A percentile compares a stretch with the other conserved stretches of the same genome.
Conservation (phyloP, 1,140 invertebrate species). For the Planococcus citri region DNA sequence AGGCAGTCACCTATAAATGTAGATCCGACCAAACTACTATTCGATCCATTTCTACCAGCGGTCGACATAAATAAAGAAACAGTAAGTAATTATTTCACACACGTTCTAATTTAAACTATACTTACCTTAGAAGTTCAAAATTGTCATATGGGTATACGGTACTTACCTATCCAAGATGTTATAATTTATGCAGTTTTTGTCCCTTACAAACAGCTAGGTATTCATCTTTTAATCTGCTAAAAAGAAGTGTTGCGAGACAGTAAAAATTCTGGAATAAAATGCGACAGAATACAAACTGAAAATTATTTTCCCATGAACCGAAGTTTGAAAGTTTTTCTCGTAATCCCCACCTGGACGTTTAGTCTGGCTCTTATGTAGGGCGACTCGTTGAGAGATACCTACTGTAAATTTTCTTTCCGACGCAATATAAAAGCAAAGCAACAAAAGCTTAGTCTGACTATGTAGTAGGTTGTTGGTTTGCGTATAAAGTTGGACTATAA, state of each 20-base stretch:
- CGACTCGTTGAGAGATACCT: too few relatives aligned
- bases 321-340: neutral
- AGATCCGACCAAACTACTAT: slow-evolving; percentile 80
- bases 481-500: too few relatives aligned
- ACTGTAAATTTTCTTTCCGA: too few relatives aligned
- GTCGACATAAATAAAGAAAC: slow-evolving; percentile 81
- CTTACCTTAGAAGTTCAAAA: neutral
- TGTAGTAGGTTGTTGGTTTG: too few relatives aligned
- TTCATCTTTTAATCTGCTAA: neutral
- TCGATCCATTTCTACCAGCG: slow-evolving; percentile 79
- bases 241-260: neutral
- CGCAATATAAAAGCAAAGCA: too few relatives aligned
- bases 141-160: too few relatives aligned
- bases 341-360: neutral
- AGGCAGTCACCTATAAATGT: slow-evolving; percentile 93
- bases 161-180: too few relatives aligned
- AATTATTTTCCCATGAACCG: neutral
- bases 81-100: slow-evolving; percentile 50
- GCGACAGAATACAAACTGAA: neutral
- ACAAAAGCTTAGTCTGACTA: too few relatives aligned
- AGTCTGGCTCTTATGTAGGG: neutral
- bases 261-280: neutral
- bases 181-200: too few relatives aligned
- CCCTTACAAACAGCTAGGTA: neutral
- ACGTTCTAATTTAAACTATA: too few relatives aligned